Conservation (phyloP, 2,797 vertebrate genomes). For the Aratinga solstitialis region DNA sequence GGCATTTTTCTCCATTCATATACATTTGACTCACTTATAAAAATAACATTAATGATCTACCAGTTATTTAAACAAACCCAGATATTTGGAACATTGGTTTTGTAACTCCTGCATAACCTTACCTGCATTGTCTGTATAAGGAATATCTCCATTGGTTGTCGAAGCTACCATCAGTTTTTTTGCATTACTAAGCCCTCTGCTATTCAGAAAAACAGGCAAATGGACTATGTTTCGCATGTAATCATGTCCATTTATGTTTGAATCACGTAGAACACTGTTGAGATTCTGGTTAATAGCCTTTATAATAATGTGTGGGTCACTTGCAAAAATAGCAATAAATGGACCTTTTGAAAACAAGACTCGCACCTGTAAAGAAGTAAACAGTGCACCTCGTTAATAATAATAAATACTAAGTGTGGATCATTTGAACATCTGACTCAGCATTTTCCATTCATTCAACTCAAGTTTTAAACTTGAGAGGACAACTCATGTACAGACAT, state of each 20-base stretch:
- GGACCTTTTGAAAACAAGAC: conserved; percentile 96
- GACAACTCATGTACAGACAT: background rate
- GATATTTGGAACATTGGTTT: background rate
- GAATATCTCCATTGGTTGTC: conserved; percentile 85
- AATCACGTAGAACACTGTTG: conserved; percentile 92
- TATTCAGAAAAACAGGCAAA: conserved; percentile 95
- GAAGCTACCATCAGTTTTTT: conserved; percentile 82
- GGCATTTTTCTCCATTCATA: background rate
- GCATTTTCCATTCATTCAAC: background rate
- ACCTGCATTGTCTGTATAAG: conserved; percentile 82
- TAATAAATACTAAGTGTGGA: background rate
- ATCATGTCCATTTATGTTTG: conserved; percentile 97
- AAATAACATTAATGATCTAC: background rate
- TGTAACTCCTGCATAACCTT: background rate
- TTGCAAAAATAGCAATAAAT: conserved; percentile 97
- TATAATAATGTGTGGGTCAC: conserved; percentile 97
- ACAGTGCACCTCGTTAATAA: background rate
- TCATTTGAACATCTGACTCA: background rate
- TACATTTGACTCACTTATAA: background rate
- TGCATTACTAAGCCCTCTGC: conserved; percentile 89
- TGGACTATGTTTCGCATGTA: conserved; percentile 98
- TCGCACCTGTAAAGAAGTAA: conserved; percentile 82
- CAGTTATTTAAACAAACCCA: background rate
- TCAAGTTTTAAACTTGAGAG: background rate
- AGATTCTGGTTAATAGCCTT: conserved; percentile 99